A percentile compares a stretch with the other conserved stretches of the same genome.
Conservation (phyloP, 2,113 vertebrate species). For the Xyliphius kryptos region DNA sequence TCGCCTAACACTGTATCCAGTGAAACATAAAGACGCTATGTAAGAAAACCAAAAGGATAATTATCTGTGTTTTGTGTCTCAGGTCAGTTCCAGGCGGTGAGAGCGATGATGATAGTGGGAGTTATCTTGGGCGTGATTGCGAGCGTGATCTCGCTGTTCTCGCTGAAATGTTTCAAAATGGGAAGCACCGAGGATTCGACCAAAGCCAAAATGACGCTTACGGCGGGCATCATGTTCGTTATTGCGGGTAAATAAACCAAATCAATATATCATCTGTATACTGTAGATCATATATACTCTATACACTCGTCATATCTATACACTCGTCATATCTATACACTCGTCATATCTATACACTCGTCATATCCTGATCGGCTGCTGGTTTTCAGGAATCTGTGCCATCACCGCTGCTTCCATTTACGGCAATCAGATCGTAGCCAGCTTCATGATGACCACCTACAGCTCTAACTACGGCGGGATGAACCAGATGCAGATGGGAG, state of each 20-base stretch:
- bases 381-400: constrained; percentile 74
- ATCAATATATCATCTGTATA: too few relatives aligned
- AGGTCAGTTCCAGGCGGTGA: constrained; percentile 80
- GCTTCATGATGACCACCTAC: constrained; percentile 72
- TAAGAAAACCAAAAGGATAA: too few relatives aligned
- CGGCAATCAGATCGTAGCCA: constrained; percentile 84
- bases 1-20: too few relatives aligned
- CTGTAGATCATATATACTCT: too few relatives aligned
- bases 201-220: constrained; percentile 86
- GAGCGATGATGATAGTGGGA: constrained; percentile 82
- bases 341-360: too few relatives aligned
- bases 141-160: constrained; percentile 71
- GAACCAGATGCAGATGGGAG: constrained; percentile 30
- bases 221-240: constrained; percentile 80
- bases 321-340: too few relatives aligned
- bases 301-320: too few relatives aligned
- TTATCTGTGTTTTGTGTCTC: too few relatives aligned
- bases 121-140: constrained; percentile 72
- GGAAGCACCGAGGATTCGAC: constrained; percentile 70
- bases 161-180: constrained; percentile 78
- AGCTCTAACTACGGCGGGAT: constrained; percentile 34
- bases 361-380: too few relatives aligned
- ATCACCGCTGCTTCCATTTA: constrained; percentile 84
- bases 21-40: too few relatives aligned
- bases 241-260: constrained; percentile 75